These are phyloP conservation scores for Siniperca knerii DNA, from an alignment of 2,113 vertebrate genomes.

Conservation along the genomic window DNA sequence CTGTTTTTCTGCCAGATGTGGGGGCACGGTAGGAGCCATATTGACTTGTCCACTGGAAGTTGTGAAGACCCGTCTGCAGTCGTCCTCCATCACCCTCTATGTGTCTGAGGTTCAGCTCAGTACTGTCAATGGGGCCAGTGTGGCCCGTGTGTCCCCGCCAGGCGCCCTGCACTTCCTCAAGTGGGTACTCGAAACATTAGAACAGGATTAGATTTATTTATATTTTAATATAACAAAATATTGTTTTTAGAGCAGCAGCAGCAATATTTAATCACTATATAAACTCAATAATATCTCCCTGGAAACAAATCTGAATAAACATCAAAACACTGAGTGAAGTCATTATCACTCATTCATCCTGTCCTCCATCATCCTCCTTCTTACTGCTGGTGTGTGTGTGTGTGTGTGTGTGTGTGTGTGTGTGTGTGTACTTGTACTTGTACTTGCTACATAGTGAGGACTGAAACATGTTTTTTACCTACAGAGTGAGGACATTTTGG, in stretches of 20 bases:
- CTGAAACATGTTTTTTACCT: too few relatives aligned
- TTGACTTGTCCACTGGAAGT: conserved; percentile 98
- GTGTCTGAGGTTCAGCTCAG: conserved; percentile 97
- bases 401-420: too few relatives aligned
- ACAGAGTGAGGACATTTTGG: too few relatives aligned
- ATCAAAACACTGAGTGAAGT: not conserved
- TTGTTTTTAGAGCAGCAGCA: not conserved
- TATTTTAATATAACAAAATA: not conserved
- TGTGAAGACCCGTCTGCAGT: conserved; percentile 97
- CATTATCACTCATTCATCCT: not conserved
- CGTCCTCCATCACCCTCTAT: conserved; percentile 93
- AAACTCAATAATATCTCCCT: not conserved
- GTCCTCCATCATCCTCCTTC: not conserved
- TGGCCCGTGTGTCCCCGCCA: conserved; percentile 91
- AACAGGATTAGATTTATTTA: not conserved
- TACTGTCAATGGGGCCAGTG: conserved; percentile 90
- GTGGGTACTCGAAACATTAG: conserved; percentile 80
- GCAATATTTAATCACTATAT: not conserved
- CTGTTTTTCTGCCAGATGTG: conserved; percentile 87
- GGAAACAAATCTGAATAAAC: not conserved
- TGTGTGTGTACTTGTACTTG: too few relatives aligned
- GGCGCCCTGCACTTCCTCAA: conserved; percentile 96
- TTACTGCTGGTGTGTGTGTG: not conserved
- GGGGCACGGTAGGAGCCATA: conserved; percentile 98
- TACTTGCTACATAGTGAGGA: too few relatives aligned